Base-by-base conservation (phyloP, 2,888 invertebrate genomes). In the Phytoseiulus persimilis region DNA sequence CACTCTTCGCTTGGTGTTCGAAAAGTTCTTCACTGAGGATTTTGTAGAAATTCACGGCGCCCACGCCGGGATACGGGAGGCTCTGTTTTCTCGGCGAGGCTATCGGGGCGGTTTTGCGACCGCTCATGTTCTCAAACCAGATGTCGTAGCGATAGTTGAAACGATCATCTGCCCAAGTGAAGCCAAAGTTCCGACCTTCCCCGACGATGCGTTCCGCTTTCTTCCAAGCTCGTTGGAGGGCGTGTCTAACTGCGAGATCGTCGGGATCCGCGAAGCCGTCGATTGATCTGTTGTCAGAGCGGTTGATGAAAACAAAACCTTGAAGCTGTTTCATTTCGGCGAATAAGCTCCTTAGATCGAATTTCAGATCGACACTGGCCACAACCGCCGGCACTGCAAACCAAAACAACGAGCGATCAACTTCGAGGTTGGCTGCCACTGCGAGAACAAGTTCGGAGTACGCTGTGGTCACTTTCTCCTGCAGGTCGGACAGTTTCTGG, bases 71-170 rank as follows among this genome's bases (percentile, higher is more conserved):
- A 23, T 87, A 87, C 33, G 87, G 87, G 0, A 87, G 39, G 31
- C n/a, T 39, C 31, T 87, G 32, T n/a, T 45, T 87, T 9, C 87
- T 32, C 5, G 87, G 87, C 33, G 87, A 33, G 14, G 32, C 32
- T 31, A 87, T 6, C 33, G 87, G 87, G 28, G 87, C 33, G 28
- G 31, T 45, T 23, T 87, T 87, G 5, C 87, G 87, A 32, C 87
- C 87, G 87, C 87, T 87, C 32, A 87, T 11, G 23, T 87, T 87
- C 87, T 87, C 87, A 23, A 87, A 87, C 87, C 87, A 87, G 11
- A 87, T 87, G 33, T 87, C 87, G 39, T 87, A 87, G n/a, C 87
- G 87, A n/a, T 87, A 87, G 32, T 23, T 32, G 87, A n/a, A 87
- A 87, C 87, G 87, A 9, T 87, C 87, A 23, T 87, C 87, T n/a